Base-by-base conservation (phyloP, 2,113 vertebrate genomes). In the Dipodomys ordii region DNA sequence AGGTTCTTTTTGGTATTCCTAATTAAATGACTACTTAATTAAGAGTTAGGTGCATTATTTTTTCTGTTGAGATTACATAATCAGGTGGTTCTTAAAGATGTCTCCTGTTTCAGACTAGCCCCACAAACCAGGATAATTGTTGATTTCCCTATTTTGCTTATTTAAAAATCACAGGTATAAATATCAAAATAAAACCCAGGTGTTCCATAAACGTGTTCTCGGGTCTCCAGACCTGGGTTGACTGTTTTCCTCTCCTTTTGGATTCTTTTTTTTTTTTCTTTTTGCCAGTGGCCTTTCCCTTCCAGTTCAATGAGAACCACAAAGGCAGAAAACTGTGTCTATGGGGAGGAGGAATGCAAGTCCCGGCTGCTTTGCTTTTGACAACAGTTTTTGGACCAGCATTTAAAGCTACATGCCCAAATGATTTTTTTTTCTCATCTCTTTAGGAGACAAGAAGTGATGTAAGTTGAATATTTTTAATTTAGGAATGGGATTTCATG, bases 131-230 rank as follows among this genome's bases (percentile, higher is more conserved):
- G 60, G 30, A 62, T 25, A 74, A 85, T 23, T 68, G 10, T 93
- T 23, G 83, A 35, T 60, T 90, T 94, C 53, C 12, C 15, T 65
- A 15, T 65, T 94, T 91, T 88, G 32, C 49, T 71, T 89, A 84
- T 84, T 92, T 92, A 79, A 89, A 94, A 94, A 73, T 25, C 65
- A 72, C 6, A 64, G 23, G 68, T 73, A 2, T 94, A 95, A 89
- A 76, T 80, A 89, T 67, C 46, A 91, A 53, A 94, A 76, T 68
- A 80, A 64, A 93, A 88, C 74, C 23, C 28, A 25, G 15, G 10
- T 46, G 32, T 68, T 82, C 46, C 49, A 18, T 87, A 72, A 88
- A 90, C 87, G 65, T 60, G 8, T 49, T 81, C 49, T 91, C 15
- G 20, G 67, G 6, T n/a, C 27, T 15, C 44, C 35, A 79, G 19